These are phyloP conservation scores for Lysiphlebus fabarum DNA, from an alignment of 1,140 invertebrate species.

Conservation along the genomic window DNA sequence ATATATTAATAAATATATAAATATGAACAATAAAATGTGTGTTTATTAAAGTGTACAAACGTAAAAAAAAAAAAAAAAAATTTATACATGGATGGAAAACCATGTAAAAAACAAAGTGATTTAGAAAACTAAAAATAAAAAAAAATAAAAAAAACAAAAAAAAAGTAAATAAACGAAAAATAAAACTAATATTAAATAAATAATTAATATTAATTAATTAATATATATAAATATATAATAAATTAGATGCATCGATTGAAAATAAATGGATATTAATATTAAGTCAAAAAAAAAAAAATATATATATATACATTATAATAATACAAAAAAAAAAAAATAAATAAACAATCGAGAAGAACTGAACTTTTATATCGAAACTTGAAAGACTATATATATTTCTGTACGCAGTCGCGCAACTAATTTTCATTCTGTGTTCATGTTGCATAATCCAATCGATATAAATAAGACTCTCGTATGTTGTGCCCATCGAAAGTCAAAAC, in stretches of 20 bases:
- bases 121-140: constrained; percentile 12
- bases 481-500: constrained; percentile 43
- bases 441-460: constrained; percentile 54
- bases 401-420: constrained; percentile 55
- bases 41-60: constrained; percentile 51
- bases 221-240: constrained; percentile 24
- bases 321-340: constrained; percentile 29
- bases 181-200: not conserved
- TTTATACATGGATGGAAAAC: constrained; percentile 21
- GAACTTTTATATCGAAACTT: constrained; percentile 58
- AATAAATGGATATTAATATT: constrained; percentile 10
- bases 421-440: constrained; percentile 56
- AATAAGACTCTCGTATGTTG: constrained; percentile 51
- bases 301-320: not conserved
- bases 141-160: constrained; percentile 20
- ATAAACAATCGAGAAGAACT: constrained; percentile 52
- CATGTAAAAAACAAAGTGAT: constrained; percentile 16
- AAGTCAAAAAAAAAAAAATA: constrained; percentile 13
- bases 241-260: constrained; percentile 23
- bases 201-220: too few relatives aligned
- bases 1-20: constrained; percentile 28
- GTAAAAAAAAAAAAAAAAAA: constrained; percentile 37
- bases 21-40: constrained; percentile 52
- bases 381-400: constrained; percentile 59
- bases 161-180: constrained; percentile 15